Conservation (phyloP, 2,113 vertebrate species). For the Tretioscincus oriximinensis region DNA sequence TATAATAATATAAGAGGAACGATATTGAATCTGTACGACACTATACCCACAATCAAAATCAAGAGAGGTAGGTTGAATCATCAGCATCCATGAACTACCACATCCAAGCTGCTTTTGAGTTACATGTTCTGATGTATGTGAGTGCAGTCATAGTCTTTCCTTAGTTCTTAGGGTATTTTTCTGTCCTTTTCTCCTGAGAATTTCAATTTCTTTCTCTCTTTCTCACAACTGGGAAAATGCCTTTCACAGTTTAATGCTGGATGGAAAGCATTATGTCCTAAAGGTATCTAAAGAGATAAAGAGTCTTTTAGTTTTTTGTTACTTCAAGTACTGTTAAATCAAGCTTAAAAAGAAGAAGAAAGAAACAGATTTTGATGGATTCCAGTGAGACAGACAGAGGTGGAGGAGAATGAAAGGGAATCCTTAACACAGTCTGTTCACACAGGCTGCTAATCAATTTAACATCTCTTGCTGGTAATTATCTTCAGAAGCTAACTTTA, state of each 20-base stretch:
- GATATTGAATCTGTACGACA: too few relatives aligned
- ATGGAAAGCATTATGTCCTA: background rate
- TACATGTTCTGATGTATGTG: too few relatives aligned
- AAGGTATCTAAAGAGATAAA: background rate
- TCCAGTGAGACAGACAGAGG: slow-evolving; percentile 2
- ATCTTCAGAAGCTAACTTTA: slow-evolving; percentile 13
- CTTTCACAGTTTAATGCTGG: background rate
- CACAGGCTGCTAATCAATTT: slow-evolving; percentile 18
- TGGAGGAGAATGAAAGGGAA: slow-evolving; percentile 17
- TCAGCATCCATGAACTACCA: too few relatives aligned
- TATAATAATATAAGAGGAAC: too few relatives aligned
- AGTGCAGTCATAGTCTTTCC: background rate
- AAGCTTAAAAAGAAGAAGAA: background rate
- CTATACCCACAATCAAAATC: too few relatives aligned
- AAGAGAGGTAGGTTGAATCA: too few relatives aligned
- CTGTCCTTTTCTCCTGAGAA: background rate
- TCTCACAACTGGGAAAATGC: background rate
- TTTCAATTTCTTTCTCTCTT: too few relatives aligned
- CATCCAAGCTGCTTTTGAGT: too few relatives aligned
- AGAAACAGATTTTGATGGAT: background rate
- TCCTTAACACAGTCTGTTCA: slow-evolving; percentile 12
- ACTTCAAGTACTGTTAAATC: slow-evolving; percentile 5
- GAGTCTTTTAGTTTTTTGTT: background rate
- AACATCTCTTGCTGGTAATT: slow-evolving; percentile 22
- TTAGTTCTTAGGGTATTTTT: background rate